These are phyloP conservation scores for Zaprionus gabonicus DNA, from an alignment of 1,140 invertebrate genomes.

Conservation along the genomic window DNA sequence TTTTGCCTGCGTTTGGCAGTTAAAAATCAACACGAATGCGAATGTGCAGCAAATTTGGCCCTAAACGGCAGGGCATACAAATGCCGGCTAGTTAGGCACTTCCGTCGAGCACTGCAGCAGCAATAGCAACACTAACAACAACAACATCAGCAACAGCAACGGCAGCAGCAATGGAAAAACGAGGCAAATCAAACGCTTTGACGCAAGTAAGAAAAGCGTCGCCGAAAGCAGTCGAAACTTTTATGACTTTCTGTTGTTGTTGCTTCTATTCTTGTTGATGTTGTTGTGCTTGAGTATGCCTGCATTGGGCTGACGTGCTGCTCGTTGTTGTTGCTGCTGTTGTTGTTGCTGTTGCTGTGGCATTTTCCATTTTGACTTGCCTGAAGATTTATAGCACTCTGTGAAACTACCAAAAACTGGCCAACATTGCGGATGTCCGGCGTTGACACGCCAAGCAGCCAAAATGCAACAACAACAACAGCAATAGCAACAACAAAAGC, in stretches of 20 bases:
- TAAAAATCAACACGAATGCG: constrained; percentile 44
- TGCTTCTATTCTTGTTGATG: constrained; percentile 9
- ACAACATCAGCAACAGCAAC: constrained; percentile 27
- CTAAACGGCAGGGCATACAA: constrained; percentile 49
- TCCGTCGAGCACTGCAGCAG: constrained; percentile 23
- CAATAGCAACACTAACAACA: constrained; percentile 3
- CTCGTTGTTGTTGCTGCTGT: neutral
- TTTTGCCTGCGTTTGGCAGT: constrained; percentile 73
- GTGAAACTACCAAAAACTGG: constrained; percentile 51
- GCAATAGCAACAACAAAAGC: neutral
- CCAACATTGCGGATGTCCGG: constrained; percentile 71
- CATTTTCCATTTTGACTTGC: constrained; percentile 45
- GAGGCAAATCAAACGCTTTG: constrained; percentile 30
- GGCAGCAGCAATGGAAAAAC: constrained; percentile 2
- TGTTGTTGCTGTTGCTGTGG: constrained; percentile 3
- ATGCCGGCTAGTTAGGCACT: constrained; percentile 65
- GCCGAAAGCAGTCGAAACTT: constrained; percentile 45
- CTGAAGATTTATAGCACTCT: constrained; percentile 66
- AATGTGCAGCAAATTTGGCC: constrained; percentile 41
- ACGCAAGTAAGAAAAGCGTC: constrained; percentile 28
- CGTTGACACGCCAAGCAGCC: constrained; percentile 66
- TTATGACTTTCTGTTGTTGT: constrained; percentile 62
- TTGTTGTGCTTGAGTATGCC: constrained; percentile 25
- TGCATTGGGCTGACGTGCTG: constrained; percentile 23
- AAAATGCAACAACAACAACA: constrained; percentile 45